Conservation (phyloP, 2,797 vertebrate species). For the Scolopax rusticola region DNA sequence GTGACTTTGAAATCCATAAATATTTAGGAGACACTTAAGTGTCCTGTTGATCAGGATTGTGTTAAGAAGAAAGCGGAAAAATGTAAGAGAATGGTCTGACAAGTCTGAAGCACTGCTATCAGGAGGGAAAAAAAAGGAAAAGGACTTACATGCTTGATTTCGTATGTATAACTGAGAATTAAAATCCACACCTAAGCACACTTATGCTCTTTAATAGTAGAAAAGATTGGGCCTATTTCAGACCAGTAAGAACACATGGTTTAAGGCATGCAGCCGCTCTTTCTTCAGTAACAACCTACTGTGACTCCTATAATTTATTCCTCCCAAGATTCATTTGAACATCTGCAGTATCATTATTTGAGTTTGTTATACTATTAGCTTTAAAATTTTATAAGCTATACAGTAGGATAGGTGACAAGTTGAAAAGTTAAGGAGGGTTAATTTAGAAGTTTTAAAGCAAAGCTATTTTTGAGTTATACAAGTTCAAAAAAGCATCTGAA, state of each 20-base stretch:
- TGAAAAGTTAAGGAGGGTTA: constrained; percentile 73
- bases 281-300: constrained; percentile 46
- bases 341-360: constrained; percentile 71
- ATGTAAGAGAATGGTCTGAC: constrained; percentile 1
- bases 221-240: constrained; percentile 51
- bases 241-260: constrained; percentile 46
- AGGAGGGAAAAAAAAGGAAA: background rate
- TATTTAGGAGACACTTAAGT: constrained; percentile 25
- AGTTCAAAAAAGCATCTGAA: constrained; percentile 60
- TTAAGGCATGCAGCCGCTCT: constrained; percentile 25
- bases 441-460: constrained; percentile 76
- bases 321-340: constrained; percentile 69
- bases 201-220: constrained; percentile 17
- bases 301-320: constrained; percentile 66
- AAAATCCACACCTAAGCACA: constrained; percentile 22
- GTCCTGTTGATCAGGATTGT: background rate
- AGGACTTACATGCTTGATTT: constrained; percentile 12
- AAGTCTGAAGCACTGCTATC: constrained; percentile 2
- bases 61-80: constrained; percentile 12
- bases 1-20: constrained; percentile 26
- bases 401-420: constrained; percentile 73
- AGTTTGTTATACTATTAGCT: constrained; percentile 73
- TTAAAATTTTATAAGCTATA: constrained; percentile 78
- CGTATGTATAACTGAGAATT: background rate
- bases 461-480: constrained; percentile 70